phyloP scores from a whole-genome alignment of 2,113 vertebrate species.

The Cavia aperea region DNA sequence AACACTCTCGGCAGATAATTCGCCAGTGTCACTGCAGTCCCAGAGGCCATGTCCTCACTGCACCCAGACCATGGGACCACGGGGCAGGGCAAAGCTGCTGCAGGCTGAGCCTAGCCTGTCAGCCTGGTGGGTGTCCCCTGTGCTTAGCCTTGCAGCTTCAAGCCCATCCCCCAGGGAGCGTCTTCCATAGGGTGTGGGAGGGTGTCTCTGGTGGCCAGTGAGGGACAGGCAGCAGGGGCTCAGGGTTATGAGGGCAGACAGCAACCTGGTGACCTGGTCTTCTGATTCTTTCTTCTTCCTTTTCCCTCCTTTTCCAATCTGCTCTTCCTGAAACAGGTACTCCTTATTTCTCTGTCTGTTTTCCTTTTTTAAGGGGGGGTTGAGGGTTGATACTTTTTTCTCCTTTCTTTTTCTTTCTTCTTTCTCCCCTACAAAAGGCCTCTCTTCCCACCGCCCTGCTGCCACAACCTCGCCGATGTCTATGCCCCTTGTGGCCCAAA shows the following conservation, averaged over 20 bases:
- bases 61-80: not conserved
- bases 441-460: not conserved
- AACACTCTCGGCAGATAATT: not conserved
- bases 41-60: not conserved
- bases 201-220: not conserved
- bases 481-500: not conserved
- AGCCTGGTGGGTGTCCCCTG: not conserved
- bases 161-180: not conserved
- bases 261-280: not conserved
- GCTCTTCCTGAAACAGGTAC: not conserved
- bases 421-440: not conserved
- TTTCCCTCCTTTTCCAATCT: not conserved
- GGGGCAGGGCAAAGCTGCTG: not conserved
- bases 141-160: not conserved
- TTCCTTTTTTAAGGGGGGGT: too few relatives aligned
- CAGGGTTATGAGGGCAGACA: not conserved
- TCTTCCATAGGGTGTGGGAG: not conserved
- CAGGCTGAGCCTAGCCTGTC: not conserved
- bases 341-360: not conserved
- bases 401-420: not conserved
- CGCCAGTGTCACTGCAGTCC: not conserved
- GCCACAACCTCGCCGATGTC: too few relatives aligned
- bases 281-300: not conserved
- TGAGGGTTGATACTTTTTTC: not conserved
- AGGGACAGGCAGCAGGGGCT: not conserved